Base-by-base conservation (phyloP, 2,113 vertebrate genomes). In the Limanda limanda region DNA sequence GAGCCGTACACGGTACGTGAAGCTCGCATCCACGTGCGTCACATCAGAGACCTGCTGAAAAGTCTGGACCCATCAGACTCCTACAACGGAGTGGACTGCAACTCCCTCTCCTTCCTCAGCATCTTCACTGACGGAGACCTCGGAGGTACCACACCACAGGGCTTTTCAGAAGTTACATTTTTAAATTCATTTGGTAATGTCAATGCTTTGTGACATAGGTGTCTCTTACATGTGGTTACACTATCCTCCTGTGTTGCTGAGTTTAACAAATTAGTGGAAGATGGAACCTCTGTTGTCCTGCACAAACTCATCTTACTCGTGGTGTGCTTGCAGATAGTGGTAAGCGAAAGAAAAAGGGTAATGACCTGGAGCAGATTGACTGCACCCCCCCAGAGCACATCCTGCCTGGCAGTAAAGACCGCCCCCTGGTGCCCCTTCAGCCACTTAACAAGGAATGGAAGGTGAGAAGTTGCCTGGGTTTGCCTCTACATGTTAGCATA, bases 1-100 rank as follows among this genome's bases (percentile, higher is more conserved):
- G 98, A 99, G 89, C 97, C 98, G 0, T 99, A 99, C 89, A 99
- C 98, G 0, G 98, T 99, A 8, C 96, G 98, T 1, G 98, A 99
- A 92, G 98, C 98, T 84, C 97, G 98, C 62, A 99, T 99, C 88
- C 98, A 99, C 0, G 97, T 99, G 59, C 97, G 98, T 40, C 98
- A 99, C 51, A 97, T 99, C 90, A 94, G 98, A 90, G 98, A 99
- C 93, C 96, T 99, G 55, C 94, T 99, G 81, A 99, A 99, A 89
- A 99, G 98, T 71, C 94, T 99, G 71, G 98, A 99, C 88, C 98
- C 97, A 0, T 98, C 98, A 0, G 98, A 99, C 24, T 95, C 97
- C 78, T 99, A 99, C 94, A 99, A 99, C 1, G 98, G 98, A 2
- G 96, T 99, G 78, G 98, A 99, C 95, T 99, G 98, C 92, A 99